Base-by-base conservation (phyloP, 2,888 invertebrate species). In the Leucoma salicis region DNA sequence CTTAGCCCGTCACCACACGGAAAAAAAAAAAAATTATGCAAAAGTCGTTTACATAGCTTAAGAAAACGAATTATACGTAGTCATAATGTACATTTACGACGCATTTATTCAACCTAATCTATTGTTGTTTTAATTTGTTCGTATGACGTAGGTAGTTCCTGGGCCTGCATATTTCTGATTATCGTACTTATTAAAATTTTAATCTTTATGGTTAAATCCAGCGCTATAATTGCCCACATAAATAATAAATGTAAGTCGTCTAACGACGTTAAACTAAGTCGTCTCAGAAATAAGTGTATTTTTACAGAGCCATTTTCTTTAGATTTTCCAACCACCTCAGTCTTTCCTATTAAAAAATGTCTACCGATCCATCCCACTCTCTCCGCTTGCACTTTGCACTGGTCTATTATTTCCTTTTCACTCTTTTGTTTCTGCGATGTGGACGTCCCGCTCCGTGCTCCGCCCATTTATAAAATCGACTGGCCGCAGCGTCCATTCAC, bases 401-500 rank as follows among this genome's bases (percentile, higher is more conserved):
- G 64, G 68, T 63, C 72, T 69, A 77, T 80, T 85, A 82, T 78
- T 78, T 84, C 87, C 86, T 74, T 86, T 83, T 83, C 87, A 63
- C 87, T 86, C 87, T 81, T 85, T 81, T 84, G 87, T 83, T 84
- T 77, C 78, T 71, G 73, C 76, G 62, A 71, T 77, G 87, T 79
- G 78, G 83, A 80, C 82, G 78, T 82, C 86, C 77, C 84, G 83
- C 78, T 78, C 76, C 55, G 74, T 66, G 83, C 88, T 81, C 88
- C 88, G 87, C 89, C 89, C 89, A 88, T 86, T 86, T 85, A 85
- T 87, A 86, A 87, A 83, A 86, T 87, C 87, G 86, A 82, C 80
- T 84, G 83, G 72, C 74, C 71, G 69, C 72, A 47, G 57, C 79
- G 82, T 74, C 82, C 78, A 75, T 76, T 82, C 87, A 84, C 85